Percentiles rank a stretch among this genome's conserved stretches.
phyloP scores from a whole-genome alignment of 2,888 invertebrate species.

The Arge pagana region DNA sequence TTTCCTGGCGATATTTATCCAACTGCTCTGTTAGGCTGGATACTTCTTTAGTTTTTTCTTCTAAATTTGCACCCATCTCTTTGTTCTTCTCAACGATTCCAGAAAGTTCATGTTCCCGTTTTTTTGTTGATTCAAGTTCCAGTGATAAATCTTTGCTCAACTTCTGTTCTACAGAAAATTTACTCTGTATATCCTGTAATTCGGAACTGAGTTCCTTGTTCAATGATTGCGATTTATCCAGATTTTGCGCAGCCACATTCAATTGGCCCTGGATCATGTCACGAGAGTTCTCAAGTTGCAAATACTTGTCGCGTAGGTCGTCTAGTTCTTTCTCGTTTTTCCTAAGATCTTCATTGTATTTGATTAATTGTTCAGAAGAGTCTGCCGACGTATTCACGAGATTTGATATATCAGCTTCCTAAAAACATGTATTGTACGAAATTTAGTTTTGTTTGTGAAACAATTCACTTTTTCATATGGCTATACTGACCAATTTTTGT shows the following conservation, averaged over 20 bases:
- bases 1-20: slow-evolving; percentile 34
- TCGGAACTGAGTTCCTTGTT: slow-evolving; percentile 36
- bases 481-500: slow-evolving; percentile 59
- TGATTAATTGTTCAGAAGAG: slow-evolving; percentile 59
- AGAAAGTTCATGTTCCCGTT: slow-evolving; percentile 34
- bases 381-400: slow-evolving; percentile 67
- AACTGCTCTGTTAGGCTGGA: slow-evolving; percentile 39
- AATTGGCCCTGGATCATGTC: slow-evolving; percentile 39
- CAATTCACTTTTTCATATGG: neutral
- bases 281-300: slow-evolving; percentile 40
- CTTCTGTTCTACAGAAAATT: slow-evolving; percentile 35
- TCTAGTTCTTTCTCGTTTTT: slow-evolving; percentile 54
- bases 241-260: slow-evolving; percentile 31
- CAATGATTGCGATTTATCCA: slow-evolving; percentile 31
- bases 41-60: slow-evolving; percentile 58
- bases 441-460: no score
- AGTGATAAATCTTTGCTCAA: slow-evolving; percentile 30
- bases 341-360: slow-evolving; percentile 53
- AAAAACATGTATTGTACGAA: slow-evolving; percentile 7
- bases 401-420: slow-evolving; percentile 65
- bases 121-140: slow-evolving; percentile 32
- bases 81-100: slow-evolving; percentile 39
- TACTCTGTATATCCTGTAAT: slow-evolving; percentile 35
- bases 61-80: slow-evolving; percentile 60
- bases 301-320: slow-evolving; percentile 39